Percentiles rank a stretch among this genome's conserved stretches.
Evolutionary conservation across 2,888 invertebrate species (phyloP).

Genomic region (Parapristionchus giblindavisi): DNA sequence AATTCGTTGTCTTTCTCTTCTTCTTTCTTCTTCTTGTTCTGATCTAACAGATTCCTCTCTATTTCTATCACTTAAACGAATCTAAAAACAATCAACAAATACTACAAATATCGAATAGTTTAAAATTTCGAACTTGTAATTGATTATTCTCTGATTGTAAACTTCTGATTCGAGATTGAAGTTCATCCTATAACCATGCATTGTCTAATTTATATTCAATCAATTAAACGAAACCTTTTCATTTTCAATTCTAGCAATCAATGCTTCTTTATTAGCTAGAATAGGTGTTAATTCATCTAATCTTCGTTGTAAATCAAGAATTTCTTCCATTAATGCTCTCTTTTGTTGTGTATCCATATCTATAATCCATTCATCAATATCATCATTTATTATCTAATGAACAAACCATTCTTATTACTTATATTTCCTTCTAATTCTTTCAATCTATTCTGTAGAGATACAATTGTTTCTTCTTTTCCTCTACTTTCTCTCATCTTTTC

Average conservation of each 20-base stretch:
- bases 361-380: slow-evolving; percentile 17
- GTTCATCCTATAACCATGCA: slow-evolving; percentile 12
- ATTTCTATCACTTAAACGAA: slow-evolving; percentile 18
- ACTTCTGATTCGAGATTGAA: not conserved
- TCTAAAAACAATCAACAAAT: slow-evolving; percentile 1
- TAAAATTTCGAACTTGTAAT: not conserved
- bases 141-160: slow-evolving; percentile 33
- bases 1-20: slow-evolving; percentile 30
- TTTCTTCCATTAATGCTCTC: slow-evolving; percentile 50
- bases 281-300: slow-evolving; percentile 56
- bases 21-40: slow-evolving; percentile 27
- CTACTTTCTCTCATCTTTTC: slow-evolving; percentile 39
- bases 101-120: not conserved
- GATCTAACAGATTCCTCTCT: slow-evolving; percentile 6
- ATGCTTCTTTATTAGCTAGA: slow-evolving; percentile 51
- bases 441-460: slow-evolving; percentile 38
- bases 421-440: slow-evolving; percentile 41
- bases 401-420: slow-evolving; percentile 41
- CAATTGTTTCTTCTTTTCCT: slow-evolving; percentile 38
- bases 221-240: slow-evolving; percentile 36
- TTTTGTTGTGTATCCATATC: slow-evolving; percentile 47
- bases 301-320: slow-evolving; percentile 53
- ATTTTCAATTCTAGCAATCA: slow-evolving; percentile 35
- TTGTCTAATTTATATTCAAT: slow-evolving; percentile 3
- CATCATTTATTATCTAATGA: not conserved